These are phyloP conservation scores for Drosophila phalerata DNA, from an alignment of 2,888 invertebrate genomes.

Conservation along the genomic window DNA sequence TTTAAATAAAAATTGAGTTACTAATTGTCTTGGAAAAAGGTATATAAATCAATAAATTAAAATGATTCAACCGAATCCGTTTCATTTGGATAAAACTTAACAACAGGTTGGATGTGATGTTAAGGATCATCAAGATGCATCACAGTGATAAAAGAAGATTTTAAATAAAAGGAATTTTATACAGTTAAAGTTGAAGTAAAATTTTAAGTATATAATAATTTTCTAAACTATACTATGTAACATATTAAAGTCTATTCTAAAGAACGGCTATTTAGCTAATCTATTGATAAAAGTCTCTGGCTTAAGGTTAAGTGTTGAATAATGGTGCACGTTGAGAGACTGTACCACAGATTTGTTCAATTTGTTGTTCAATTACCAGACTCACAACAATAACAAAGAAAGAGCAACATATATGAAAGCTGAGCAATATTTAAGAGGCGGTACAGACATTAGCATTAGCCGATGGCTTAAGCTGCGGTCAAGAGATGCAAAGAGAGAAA, in stretches of 20 bases:
- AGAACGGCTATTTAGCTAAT: not conserved
- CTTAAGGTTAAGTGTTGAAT: conserved; percentile 29
- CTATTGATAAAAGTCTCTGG: conserved; percentile 4
- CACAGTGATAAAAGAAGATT: too few relatives aligned
- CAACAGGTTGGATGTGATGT: too few relatives aligned
- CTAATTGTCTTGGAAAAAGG: not conserved
- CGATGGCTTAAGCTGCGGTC: conserved; percentile 51
- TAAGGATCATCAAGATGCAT: too few relatives aligned
- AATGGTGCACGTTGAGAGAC: conserved; percentile 40
- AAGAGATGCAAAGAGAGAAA: conserved; percentile 48
- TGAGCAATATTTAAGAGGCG: conserved; percentile 49
- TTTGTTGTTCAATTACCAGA: conserved; percentile 61
- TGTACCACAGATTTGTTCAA: conserved; percentile 61
- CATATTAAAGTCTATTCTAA: not conserved
- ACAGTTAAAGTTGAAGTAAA: too few relatives aligned
- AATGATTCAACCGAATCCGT: too few relatives aligned
- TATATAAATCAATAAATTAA: not conserved
- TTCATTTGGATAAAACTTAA: too few relatives aligned
- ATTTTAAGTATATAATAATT: not conserved
- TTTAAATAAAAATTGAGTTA: not conserved
- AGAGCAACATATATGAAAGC: conserved; percentile 2
- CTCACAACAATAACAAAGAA: conserved; percentile 21
- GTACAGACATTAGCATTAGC: conserved; percentile 57
- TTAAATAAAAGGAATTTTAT: too few relatives aligned
- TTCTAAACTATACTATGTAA: not conserved